A percentile compares a stretch with the other conserved stretches of the same genome.
Conservation (phyloP, 2,797 vertebrate genomes). For the Esox lucius region DNA sequence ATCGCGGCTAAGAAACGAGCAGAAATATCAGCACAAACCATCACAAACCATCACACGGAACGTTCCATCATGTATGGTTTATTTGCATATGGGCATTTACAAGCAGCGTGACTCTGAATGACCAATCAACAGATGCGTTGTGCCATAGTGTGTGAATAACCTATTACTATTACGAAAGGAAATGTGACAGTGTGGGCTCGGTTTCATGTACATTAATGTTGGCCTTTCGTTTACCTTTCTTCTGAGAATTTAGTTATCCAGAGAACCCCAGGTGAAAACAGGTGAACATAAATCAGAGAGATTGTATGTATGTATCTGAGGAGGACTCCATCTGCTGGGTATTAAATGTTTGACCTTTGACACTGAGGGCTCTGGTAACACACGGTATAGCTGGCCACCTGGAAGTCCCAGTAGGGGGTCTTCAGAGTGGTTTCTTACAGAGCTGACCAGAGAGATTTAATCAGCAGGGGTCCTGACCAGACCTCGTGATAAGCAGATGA, state of each 20-base stretch:
- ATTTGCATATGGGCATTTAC: background rate
- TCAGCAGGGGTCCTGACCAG: slow-evolving; percentile 23
- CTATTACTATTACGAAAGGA: background rate
- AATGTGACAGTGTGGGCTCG: background rate
- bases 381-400: too few species aligned
- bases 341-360: background rate
- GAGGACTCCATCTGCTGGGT: background rate
- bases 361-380: background rate
- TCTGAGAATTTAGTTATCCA: too few species aligned
- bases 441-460: slow-evolving; percentile 21
- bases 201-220: too few species aligned
- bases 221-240: too few species aligned
- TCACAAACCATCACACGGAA: background rate
- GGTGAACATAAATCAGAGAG: background rate
- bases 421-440: background rate
- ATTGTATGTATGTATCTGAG: too few species aligned
- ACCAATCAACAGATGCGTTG: background rate
- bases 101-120: background rate
- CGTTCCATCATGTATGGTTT: background rate
- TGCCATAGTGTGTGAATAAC: background rate
- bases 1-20: background rate
- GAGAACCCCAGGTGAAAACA: too few species aligned
- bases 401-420: too few species aligned
- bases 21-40: background rate
- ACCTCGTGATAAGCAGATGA: slow-evolving; percentile 52